Base-by-base conservation (phyloP, 2,113 vertebrate genomes). In the Strix uralensis region DNA sequence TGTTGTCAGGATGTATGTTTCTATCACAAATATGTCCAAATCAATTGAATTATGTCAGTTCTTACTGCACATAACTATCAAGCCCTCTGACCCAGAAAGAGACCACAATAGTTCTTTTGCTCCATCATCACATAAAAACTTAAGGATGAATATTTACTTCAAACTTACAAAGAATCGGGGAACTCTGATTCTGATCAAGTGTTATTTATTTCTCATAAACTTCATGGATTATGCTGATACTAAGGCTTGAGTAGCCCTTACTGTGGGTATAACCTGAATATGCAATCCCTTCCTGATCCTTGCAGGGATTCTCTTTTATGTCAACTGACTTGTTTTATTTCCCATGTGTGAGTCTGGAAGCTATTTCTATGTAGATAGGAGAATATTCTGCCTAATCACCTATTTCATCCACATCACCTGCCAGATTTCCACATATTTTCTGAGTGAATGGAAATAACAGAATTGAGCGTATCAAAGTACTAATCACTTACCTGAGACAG, bases 401-500 rank as follows among this genome's bases (percentile, higher is more conserved):
- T 88, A 25, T 86, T 89, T 46, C 66, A 82, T 58, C 57, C 29
- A 27, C 22, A 83, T 34, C 63, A 40, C n/a, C 49, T 81, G 14
- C 34, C 81, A 91, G 30, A 89, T 81, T 87, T 84, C 65, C 69
- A 79, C 13, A 4, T 69, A 46, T 23, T 72, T 86, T 79, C 57
- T 90, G 42, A 86, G 36, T 26, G 20, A 84, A 70, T 32, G n/a
- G 17, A 52, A 92, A 62, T 10, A 78, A 52, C 32, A 92, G 44
- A 42, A 32, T 20, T 27, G 30, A 69, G 13, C 40, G 34, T 27
- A 59, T 61, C 21, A 27, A 81, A 42, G 11, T 23, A 52, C 15
- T 72, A 21, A 70, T 59, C 20, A 95, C 97, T 98, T 98, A 99
- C 99, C 99, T 98, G 98, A 98, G 32, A 98, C 84, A 34, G 97